Evolutionary conservation across 2,888 invertebrate species (phyloP).

Genomic region (Hoplodrina ambigua): DNA sequence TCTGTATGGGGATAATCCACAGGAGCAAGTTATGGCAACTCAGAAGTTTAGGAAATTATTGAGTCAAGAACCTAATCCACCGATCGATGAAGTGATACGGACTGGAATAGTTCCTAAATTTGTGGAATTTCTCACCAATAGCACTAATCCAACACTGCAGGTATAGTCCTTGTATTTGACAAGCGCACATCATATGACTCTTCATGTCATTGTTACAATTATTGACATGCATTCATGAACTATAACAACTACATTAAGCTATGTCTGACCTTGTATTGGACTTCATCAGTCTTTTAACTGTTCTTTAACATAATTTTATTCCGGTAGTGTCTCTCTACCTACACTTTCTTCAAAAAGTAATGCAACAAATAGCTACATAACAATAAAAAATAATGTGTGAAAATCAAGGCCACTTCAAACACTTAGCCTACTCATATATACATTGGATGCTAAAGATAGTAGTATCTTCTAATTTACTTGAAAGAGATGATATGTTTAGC

Average conservation of each 20-base stretch:
- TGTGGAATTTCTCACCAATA: slow-evolving; percentile 96
- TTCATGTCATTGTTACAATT: not conserved
- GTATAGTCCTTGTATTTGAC: slow-evolving; percentile 78
- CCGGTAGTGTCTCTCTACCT: not conserved
- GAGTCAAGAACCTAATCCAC: slow-evolving; percentile 98
- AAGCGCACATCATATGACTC: not conserved
- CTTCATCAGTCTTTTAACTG: not conserved
- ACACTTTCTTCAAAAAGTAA: slow-evolving; percentile 3
- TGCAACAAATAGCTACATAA: not conserved
- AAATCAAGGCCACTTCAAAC: too few relatives aligned
- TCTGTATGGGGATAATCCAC: slow-evolving; percentile 93
- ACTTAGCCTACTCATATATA: not conserved
- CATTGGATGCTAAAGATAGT: too few relatives aligned
- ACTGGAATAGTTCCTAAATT: slow-evolving; percentile 98
- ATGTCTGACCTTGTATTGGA: not conserved
- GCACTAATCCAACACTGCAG: slow-evolving; percentile 96
- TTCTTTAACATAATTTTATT: slow-evolving; percentile 1
- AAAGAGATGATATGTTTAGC: too few relatives aligned
- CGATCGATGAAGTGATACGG: slow-evolving; percentile 98
- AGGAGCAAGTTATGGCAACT: slow-evolving; percentile 96
- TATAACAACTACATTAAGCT: not conserved
- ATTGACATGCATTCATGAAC: not conserved
- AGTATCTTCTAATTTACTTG: too few relatives aligned
- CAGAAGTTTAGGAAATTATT: slow-evolving; percentile 98
- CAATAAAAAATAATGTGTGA: not conserved